These are phyloP conservation scores for Nomada ferruginata DNA, from an alignment of 2,888 invertebrate species.

Conservation along the genomic window DNA sequence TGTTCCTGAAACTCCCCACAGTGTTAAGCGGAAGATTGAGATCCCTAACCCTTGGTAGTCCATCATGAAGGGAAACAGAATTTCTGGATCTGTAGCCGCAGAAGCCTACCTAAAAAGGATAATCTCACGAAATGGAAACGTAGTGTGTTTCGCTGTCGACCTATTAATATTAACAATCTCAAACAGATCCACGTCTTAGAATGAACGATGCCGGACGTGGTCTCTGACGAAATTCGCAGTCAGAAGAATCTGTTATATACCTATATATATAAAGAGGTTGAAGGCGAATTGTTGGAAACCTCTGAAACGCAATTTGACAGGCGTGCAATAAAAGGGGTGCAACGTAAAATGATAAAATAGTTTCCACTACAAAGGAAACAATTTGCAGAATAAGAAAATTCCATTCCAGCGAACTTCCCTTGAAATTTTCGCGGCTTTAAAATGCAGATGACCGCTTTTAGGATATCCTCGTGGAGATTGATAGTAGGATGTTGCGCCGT, in stretches of 20 bases:
- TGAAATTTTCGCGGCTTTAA: constrained; percentile 12
- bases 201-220: background rate
- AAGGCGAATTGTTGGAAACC: background rate
- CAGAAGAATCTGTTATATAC: background rate
- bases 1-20: background rate
- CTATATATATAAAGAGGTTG: background rate
- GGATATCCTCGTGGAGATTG: background rate
- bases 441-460: constrained; percentile 16
- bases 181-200: background rate
- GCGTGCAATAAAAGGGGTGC: background rate
- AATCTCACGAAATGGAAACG: background rate
- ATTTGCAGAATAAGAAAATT: constrained; percentile 13
- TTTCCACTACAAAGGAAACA: constrained; percentile 11
- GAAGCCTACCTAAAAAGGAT: background rate
- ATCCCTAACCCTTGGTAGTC: background rate
- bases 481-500: background rate
- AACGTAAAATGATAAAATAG: constrained; percentile 3
- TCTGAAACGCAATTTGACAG: background rate
- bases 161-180: background rate
- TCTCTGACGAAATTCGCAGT: too few species aligned
- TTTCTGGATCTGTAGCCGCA: background rate
- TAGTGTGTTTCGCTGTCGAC: background rate
- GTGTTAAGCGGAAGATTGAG: background rate
- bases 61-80: background rate
- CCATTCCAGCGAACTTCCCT: background rate